A percentile compares a stretch with the other conserved stretches of the same genome.
Evolutionary conservation across 2,113 vertebrate species (phyloP).

Genomic region (Rhodinocichla rosea): DNA sequence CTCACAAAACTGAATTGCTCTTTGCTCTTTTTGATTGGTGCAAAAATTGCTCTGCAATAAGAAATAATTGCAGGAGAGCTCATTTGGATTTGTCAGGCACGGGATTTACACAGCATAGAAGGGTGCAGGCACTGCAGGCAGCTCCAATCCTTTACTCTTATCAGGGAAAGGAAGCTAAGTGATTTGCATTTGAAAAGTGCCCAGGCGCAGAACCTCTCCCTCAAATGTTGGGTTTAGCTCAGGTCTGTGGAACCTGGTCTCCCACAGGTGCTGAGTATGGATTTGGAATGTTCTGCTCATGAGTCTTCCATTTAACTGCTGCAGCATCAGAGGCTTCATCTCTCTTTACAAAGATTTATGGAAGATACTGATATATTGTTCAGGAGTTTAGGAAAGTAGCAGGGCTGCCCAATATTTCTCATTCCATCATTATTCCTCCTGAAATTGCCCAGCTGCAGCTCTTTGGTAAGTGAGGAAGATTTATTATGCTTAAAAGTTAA

Average conservation of each 20-base stretch:
- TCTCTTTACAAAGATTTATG: neutral
- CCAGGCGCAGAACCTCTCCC: neutral
- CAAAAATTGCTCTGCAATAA: conserved; percentile 7
- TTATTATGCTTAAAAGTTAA: neutral
- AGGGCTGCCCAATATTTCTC: neutral
- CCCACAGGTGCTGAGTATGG: neutral
- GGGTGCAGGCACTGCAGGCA: neutral
- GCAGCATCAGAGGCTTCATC: neutral
- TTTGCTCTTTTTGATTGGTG: neutral
- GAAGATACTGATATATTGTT: neutral
- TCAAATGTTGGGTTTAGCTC: neutral
- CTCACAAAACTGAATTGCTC: neutral
- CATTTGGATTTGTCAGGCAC: neutral
- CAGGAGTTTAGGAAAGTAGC: neutral
- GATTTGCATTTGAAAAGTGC: neutral
- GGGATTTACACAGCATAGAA: neutral
- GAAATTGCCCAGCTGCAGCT: neutral
- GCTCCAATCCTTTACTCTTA: neutral
- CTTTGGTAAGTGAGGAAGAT: neutral
- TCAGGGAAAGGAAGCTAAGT: neutral
- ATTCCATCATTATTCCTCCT: neutral
- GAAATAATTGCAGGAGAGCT: neutral
- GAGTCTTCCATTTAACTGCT: neutral
- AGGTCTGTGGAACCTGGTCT: neutral
- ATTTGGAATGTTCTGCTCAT: neutral